These are phyloP conservation scores for Emys orbicularis DNA, from an alignment of 2,797 vertebrate species.

Conservation along the genomic window DNA sequence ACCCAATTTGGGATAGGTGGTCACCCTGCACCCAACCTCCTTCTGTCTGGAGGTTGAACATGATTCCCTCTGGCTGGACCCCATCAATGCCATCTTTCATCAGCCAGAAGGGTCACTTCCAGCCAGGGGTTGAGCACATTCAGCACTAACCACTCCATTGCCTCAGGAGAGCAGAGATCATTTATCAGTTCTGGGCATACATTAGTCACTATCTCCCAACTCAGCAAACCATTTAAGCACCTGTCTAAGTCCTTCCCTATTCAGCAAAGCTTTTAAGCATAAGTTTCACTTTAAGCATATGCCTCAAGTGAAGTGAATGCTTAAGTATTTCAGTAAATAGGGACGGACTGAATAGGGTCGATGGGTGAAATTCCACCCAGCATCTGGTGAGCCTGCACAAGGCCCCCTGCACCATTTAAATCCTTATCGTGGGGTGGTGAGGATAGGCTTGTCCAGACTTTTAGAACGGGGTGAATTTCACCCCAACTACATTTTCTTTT, in stretches of 20 bases:
- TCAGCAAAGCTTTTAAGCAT: neutral
- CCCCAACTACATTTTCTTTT: neutral
- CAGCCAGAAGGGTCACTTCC: neutral
- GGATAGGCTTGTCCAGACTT: neutral
- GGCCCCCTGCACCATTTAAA: neutral
- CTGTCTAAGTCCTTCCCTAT: no score
- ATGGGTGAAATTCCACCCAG: neutral
- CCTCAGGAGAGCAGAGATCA: neutral
- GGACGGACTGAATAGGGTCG: neutral
- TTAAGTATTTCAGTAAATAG: neutral
- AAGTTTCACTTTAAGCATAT: neutral
- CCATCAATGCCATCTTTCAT: neutral
- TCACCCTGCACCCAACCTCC: neutral
- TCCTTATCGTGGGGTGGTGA: neutral
- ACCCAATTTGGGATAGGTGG: no score
- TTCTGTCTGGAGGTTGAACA: neutral
- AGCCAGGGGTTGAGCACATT: neutral
- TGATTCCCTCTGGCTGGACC: neutral
- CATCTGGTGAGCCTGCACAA: neutral
- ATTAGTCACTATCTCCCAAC: neutral
- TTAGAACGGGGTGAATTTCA: neutral
- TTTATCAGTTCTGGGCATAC: neutral
- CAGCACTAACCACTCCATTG: neutral
- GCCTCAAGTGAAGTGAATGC: neutral
- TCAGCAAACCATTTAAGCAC: fast-evolving